phyloP scores from a whole-genome alignment of 2,797 vertebrate genomes.

The Siniperca undulata region DNA sequence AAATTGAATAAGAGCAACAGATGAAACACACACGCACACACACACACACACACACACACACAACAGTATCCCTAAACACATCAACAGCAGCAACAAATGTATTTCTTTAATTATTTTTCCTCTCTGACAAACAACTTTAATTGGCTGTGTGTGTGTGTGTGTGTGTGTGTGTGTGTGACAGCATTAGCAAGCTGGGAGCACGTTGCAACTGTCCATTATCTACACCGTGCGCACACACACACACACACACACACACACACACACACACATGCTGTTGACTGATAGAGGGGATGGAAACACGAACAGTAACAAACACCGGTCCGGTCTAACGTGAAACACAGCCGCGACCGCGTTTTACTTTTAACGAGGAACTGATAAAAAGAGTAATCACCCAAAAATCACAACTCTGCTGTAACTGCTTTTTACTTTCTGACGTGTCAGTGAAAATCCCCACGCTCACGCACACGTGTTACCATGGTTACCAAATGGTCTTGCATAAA shows the following conservation, averaged over 20 bases:
- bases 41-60: constrained; percentile 5
- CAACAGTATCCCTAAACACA: not conserved
- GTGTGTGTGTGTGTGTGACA: not conserved
- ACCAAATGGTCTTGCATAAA: too few species aligned
- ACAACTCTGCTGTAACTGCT: too few species aligned
- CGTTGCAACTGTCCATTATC: constrained; percentile 17
- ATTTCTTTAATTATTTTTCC: constrained; percentile 15
- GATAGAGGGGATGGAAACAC: not conserved
- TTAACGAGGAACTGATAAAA: too few species aligned
- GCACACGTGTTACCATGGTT: too few species aligned
- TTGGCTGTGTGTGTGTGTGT: constrained; percentile 24
- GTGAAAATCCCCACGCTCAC: too few species aligned
- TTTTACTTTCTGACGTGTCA: too few species aligned
- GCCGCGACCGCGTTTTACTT: too few species aligned
- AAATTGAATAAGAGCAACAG: constrained; percentile 4
- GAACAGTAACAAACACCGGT: not conserved
- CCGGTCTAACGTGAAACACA: not conserved
- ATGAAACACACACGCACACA: constrained; percentile 17
- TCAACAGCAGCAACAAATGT: constrained; percentile 3
- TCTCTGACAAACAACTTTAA: constrained; percentile 52
- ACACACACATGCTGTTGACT: not conserved
- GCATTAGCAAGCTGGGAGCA: constrained; percentile 28
- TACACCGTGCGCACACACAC: not conserved
- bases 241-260: not conserved
- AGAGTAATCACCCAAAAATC: too few species aligned